These are phyloP conservation scores for Bombus vancouverensis DNA, from an alignment of 1,140 invertebrate genomes.

Conservation along the genomic window DNA sequence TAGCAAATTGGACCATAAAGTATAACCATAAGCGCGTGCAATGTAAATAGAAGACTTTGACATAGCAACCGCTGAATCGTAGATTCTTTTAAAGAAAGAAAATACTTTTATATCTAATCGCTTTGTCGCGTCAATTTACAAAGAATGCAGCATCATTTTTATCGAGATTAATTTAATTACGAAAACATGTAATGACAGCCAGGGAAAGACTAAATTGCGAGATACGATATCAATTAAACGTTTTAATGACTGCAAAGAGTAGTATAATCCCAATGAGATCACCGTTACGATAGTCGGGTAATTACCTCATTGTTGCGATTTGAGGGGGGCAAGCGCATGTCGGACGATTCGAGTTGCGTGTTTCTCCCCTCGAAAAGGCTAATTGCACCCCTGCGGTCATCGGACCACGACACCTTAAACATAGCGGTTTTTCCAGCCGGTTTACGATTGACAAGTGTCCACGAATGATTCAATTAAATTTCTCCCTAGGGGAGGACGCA, in stretches of 20 bases:
- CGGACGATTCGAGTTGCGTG: not conserved
- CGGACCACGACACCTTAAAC: slow-evolving; percentile 11
- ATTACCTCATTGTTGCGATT: not conserved
- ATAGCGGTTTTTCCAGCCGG: slow-evolving; percentile 44
- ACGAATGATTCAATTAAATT: slow-evolving; percentile 60
- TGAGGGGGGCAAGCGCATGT: not conserved
- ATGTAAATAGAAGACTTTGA: too few relatives aligned
- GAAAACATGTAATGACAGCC: not conserved
- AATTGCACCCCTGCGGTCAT: slow-evolving; percentile 15
- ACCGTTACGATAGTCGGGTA: not conserved
- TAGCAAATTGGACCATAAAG: too few relatives aligned
- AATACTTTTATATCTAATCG: too few relatives aligned
- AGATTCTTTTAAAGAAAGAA: too few relatives aligned
- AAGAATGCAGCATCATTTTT: not conserved
- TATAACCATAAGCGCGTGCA: too few relatives aligned
- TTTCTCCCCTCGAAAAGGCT: not conserved
- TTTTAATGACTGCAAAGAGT: not conserved
- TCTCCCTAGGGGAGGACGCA: slow-evolving; percentile 42
- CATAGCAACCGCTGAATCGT: too few relatives aligned
- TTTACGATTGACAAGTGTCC: slow-evolving; percentile 55
- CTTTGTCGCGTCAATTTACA: not conserved
- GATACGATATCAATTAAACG: not conserved
- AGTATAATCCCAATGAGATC: not conserved
- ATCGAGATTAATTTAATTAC: not conserved
- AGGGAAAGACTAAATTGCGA: not conserved